Evolutionary conservation across 2,113 vertebrate species (phyloP).

Genomic region (Chionodraco myersi): DNA sequence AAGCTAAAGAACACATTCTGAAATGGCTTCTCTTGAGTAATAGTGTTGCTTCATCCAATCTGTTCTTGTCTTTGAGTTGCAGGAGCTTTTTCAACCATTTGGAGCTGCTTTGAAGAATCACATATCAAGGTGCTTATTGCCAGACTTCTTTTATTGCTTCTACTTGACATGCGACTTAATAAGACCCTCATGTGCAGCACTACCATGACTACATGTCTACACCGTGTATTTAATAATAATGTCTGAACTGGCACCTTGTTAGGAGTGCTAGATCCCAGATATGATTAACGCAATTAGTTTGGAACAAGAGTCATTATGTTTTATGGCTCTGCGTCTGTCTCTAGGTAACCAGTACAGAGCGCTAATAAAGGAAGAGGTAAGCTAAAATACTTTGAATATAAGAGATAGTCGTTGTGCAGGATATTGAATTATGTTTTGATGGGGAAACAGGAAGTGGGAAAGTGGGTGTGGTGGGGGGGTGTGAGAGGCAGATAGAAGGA

Average conservation of each 20-base stretch:
- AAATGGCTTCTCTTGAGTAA: too few species aligned
- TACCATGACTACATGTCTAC: not conserved
- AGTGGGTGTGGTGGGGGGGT: not conserved
- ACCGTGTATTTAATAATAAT: not conserved
- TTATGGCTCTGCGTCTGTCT: constrained; percentile 6
- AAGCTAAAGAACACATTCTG: not conserved
- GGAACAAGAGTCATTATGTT: constrained; percentile 22
- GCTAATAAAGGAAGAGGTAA: not conserved
- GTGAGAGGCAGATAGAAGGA: not conserved
- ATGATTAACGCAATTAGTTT: constrained; percentile 6
- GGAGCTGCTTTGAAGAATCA: not conserved
- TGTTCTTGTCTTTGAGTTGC: not conserved
- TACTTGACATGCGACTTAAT: not conserved
- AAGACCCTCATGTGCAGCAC: not conserved
- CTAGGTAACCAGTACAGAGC: constrained; percentile 12
- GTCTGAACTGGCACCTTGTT: constrained; percentile 3
- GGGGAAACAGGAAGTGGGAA: not conserved
- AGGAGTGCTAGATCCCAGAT: constrained; percentile 1
- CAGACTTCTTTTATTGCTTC: too few species aligned
- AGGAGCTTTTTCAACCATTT: not conserved
- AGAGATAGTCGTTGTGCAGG: constrained; percentile 9
- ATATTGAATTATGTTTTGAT: constrained; percentile 1
- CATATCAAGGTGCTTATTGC: too few species aligned
- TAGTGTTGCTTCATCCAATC: not conserved
- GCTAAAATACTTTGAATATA: not conserved